Evolutionary conservation across 2,797 vertebrate species (phyloP).

Genomic region (Liparis tanakae): DNA sequence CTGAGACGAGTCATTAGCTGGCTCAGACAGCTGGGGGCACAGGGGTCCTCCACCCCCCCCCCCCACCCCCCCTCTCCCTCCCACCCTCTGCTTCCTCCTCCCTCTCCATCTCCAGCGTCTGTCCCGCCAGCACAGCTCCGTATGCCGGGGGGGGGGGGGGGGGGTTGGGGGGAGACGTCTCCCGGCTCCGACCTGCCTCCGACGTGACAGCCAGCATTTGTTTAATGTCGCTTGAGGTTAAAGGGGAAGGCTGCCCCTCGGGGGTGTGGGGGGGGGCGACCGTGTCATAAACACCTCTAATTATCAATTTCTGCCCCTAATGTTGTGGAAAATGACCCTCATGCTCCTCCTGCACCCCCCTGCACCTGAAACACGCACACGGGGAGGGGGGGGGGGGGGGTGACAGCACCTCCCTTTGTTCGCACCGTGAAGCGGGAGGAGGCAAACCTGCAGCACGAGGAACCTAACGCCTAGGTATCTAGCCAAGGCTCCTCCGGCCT

Average conservation of each 20-base stretch:
- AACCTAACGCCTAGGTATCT: slow-evolving; percentile 32
- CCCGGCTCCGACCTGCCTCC: slow-evolving; percentile 75
- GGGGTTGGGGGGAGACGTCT: too few species aligned
- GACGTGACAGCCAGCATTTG: slow-evolving; percentile 84
- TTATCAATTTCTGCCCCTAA: slow-evolving; percentile 83
- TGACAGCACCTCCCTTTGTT: slow-evolving; percentile 38
- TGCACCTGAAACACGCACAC: slow-evolving; percentile 68
- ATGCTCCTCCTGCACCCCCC: slow-evolving; percentile 66
- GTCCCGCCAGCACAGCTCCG: slow-evolving; percentile 78
- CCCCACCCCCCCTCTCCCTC: slow-evolving; percentile 41
- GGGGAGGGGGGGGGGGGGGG: too few species aligned
- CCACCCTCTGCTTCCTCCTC: slow-evolving; percentile 61
- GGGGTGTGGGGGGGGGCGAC: slow-evolving; percentile 61
- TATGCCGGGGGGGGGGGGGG: slow-evolving; percentile 78
- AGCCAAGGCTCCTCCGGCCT: slow-evolving; percentile 14
- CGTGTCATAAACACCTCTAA: slow-evolving; percentile 84
- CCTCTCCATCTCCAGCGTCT: slow-evolving; percentile 73
- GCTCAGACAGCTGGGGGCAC: slow-evolving; percentile 89
- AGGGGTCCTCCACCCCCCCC: slow-evolving; percentile 77
- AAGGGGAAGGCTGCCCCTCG: slow-evolving; percentile 78
- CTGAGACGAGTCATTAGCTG: slow-evolving; percentile 89
- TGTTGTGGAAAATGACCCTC: slow-evolving; percentile 83
- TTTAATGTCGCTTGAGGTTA: slow-evolving; percentile 88
- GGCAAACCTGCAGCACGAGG: slow-evolving; percentile 26
- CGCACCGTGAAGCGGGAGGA: slow-evolving; percentile 14